phyloP scores from a whole-genome alignment of 2,113 vertebrate species.

The Podarcis cretensis region DNA sequence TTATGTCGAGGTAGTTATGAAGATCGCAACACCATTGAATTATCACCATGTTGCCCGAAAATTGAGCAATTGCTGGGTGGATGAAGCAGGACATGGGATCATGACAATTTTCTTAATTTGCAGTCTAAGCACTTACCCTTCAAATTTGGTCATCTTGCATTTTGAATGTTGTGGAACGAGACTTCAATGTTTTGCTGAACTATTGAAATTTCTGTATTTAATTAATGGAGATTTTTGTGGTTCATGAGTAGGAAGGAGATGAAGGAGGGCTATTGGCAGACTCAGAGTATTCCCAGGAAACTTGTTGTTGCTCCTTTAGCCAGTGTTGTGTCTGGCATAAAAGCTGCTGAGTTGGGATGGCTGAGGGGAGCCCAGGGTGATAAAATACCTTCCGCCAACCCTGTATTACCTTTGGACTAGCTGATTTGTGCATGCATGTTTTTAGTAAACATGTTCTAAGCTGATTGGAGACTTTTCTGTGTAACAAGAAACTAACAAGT shows the following conservation, averaged over 20 bases:
- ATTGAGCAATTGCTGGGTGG: not conserved
- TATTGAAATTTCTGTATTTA: not conserved
- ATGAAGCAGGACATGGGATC: not conserved
- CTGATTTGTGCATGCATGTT: too few species aligned
- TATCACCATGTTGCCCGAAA: not conserved
- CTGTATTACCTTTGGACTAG: not conserved
- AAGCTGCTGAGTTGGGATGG: not conserved
- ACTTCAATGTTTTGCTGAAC: not conserved
- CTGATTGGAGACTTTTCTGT: too few species aligned
- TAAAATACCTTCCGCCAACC: not conserved
- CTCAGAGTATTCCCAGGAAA: not conserved
- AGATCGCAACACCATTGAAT: not conserved
- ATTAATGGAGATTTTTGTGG: not conserved
- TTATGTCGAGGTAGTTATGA: constrained; percentile 6
- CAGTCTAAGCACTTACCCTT: not conserved
- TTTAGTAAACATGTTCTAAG: too few species aligned
- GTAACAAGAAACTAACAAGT: too few species aligned
- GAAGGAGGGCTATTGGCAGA: not conserved
- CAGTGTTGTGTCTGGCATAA: not conserved
- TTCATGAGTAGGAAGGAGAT: not conserved
- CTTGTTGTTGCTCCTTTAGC: not conserved
- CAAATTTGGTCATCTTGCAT: not conserved
- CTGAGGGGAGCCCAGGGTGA: not conserved
- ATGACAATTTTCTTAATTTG: constrained; percentile 5
- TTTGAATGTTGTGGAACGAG: not conserved